Evolutionary conservation across 2,797 vertebrate genomes (phyloP).

Genomic region (Mallotus villosus): DNA sequence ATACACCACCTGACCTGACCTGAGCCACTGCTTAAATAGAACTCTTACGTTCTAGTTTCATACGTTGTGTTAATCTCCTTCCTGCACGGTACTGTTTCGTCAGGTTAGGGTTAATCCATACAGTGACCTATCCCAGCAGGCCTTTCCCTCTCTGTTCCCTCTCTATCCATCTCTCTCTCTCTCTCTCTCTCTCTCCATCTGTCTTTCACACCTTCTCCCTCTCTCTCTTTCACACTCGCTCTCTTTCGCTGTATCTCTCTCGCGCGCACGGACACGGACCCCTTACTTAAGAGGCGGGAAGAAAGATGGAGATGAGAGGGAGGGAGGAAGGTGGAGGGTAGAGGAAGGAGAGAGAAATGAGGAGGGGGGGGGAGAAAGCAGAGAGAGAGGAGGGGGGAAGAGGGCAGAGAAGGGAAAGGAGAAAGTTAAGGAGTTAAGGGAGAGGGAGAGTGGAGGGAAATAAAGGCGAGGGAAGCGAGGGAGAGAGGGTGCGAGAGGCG

Average conservation of each 20-base stretch:
- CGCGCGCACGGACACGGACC: background rate
- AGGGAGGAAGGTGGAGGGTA: background rate
- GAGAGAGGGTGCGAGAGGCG: background rate
- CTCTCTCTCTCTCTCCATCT: background rate
- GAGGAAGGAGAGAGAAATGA: background rate
- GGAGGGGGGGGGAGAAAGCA: background rate
- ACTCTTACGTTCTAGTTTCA: too few relatives aligned
- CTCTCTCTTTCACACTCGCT: background rate
- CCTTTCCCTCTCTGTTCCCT: constrained; percentile 2
- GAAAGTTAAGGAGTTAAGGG: background rate
- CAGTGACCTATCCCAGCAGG: background rate
- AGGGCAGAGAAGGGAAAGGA: background rate
- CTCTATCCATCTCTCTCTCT: background rate
- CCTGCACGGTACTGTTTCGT: too few relatives aligned
- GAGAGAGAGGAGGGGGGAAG: background rate
- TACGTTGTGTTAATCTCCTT: too few relatives aligned
- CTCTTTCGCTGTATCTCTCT: background rate
- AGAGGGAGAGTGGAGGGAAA: background rate
- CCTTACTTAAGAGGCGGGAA: background rate
- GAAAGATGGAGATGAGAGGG: too few relatives aligned
- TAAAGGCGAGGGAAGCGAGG: background rate
- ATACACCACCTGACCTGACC: too few relatives aligned
- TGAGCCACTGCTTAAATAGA: too few relatives aligned
- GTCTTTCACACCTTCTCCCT: background rate
- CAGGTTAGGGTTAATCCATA: too few relatives aligned